Evolutionary conservation across 2,888 invertebrate genomes (phyloP), one percentile per base, ranked within the genome.

Genomic region (Syrista parreyssii): DNA sequence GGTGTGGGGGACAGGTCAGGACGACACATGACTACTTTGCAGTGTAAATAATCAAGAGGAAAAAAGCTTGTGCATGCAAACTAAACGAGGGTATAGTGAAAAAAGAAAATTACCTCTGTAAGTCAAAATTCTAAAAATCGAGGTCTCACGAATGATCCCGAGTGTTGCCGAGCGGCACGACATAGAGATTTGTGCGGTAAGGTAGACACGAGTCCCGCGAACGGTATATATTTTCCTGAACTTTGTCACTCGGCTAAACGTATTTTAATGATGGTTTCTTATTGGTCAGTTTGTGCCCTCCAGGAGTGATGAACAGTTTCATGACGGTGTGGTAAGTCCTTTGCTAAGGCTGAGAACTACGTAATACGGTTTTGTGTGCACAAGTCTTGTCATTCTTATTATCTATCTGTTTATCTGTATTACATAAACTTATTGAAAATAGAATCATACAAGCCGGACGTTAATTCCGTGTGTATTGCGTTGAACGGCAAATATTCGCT

Each of bases 301-400:
- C 95, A 94, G 96, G 96, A 95, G 94, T 96, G 94, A 95, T 96
- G 95, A 96, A 96, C 95, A 96, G 95, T 94, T 96, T 96, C 95
- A 95, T 96, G 95, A 95, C 95, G 92, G 95, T 96, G 92, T 96
- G 96, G 96, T 96, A 95, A 96, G 96, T 96, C 91, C 84, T 88
- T 86, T 82, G 85, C 87, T 86, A 88, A 88, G 88, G 88, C 88
- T 87, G 86, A 87, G 85, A 87, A 86, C 86, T 81, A 79, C 84
- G 84, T 88, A 88, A 86, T 88, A 78, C 84, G 84, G 89, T 90
- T 91, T 91, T 91, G 91, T 91, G 91, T 91, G 91, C 91, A 91
- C 91, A 91, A 91, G 91, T 89, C 89, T 91, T 89, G 86, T 86
- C 83, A 79, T 84, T 81, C 84, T 84, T 82, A 82, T 80, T 85